phyloP scores from a whole-genome alignment of 2,888 invertebrate genomes.

The Papilio protenor region DNA sequence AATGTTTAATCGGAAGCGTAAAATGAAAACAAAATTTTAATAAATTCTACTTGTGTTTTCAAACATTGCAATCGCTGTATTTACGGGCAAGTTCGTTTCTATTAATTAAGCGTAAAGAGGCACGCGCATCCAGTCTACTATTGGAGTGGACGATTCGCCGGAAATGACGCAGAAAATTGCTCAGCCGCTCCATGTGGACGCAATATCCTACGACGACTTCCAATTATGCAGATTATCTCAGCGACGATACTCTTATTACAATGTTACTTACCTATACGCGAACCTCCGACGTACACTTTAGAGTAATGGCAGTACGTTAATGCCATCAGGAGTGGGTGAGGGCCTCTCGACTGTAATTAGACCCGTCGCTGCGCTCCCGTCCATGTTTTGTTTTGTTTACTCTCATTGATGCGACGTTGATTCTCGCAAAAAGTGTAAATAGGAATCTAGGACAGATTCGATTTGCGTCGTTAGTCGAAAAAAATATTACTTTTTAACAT shows the following conservation, averaged over 20 bases:
- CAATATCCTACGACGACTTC: constrained; percentile 80
- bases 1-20: not conserved
- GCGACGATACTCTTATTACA: constrained; percentile 71
- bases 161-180: constrained; percentile 84
- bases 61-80: constrained; percentile 38
- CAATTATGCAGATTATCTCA: constrained; percentile 83
- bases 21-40: not conserved
- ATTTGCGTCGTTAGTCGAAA: constrained; percentile 25
- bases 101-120: constrained; percentile 70
- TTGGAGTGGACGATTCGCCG: constrained; percentile 73
- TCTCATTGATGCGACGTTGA: constrained; percentile 31
- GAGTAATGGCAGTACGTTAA: constrained; percentile 35
- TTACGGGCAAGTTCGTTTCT: constrained; percentile 54
- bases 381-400: constrained; percentile 34
- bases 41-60: not conserved
- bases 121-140: constrained; percentile 63
- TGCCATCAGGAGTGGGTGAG: constrained; percentile 32
- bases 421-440: constrained; percentile 36
- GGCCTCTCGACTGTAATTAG: constrained; percentile 37
- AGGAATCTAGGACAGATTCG: constrained; percentile 32
- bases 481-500: constrained; percentile 13
- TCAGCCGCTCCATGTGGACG: constrained; percentile 78
- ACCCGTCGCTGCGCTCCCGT: constrained; percentile 21
- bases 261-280: constrained; percentile 51
- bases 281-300: constrained; percentile 35